Percentiles rank a stretch among this genome's conserved stretches.
phyloP scores from a whole-genome alignment of 2,113 vertebrate species.

The Clarias magur region DNA sequence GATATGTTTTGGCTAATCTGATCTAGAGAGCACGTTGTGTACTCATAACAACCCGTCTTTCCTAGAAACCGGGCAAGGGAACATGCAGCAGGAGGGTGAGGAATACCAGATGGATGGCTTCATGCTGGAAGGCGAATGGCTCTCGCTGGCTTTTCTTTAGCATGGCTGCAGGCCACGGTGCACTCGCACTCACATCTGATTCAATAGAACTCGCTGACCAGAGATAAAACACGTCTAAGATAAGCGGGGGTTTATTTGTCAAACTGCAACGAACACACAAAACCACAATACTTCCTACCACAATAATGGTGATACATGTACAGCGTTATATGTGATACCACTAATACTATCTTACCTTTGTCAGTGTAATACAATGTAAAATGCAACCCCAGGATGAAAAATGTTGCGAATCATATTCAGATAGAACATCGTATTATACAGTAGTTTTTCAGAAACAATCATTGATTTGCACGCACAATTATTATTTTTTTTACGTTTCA shows the following conservation, averaged over 20 bases:
- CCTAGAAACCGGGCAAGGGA: slow-evolving; percentile 31
- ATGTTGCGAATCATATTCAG: neutral
- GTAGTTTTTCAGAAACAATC: neutral
- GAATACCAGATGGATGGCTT: slow-evolving; percentile 42
- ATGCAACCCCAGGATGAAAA: neutral
- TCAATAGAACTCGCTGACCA: slow-evolving; percentile 30
- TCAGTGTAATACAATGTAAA: neutral
- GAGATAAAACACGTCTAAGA: slow-evolving; percentile 5
- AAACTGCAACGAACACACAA: slow-evolving; percentile 7
- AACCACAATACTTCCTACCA: neutral
- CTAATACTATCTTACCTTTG: neutral
- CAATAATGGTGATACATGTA: neutral
- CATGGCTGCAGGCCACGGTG: slow-evolving; percentile 36
- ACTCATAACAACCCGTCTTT: slow-evolving; percentile 1
- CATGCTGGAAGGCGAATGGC: slow-evolving; percentile 39
- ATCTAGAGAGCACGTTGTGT: neutral
- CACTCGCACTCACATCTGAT: slow-evolving; percentile 9
- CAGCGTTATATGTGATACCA: neutral
- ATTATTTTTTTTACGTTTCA: neutral
- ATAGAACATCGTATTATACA: neutral
- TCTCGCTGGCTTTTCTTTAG: slow-evolving; percentile 37
- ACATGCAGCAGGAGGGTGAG: slow-evolving; percentile 18
- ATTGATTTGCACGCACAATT: neutral
- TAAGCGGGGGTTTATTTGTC: slow-evolving; percentile 17
- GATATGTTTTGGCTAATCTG: neutral